Base-by-base conservation (phyloP, 2,797 vertebrate species). In the Lacerta viridis region DNA sequence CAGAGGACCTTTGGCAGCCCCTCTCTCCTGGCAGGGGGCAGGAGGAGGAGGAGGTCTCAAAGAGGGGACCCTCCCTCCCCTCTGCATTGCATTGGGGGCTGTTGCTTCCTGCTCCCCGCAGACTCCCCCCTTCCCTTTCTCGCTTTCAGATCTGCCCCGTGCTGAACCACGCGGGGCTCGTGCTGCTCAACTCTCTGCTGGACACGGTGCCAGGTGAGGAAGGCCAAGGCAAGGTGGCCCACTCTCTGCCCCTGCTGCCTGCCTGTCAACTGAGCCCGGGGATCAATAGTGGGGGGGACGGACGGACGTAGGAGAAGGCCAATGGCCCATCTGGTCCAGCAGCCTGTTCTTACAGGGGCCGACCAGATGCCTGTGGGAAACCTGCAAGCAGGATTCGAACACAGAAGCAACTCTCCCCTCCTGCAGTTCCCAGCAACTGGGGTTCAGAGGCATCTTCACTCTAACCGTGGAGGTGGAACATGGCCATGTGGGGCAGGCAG, bases 141-240 rank as follows among this genome's bases (percentile, higher is more conserved):
- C 50, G 27, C n/a, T 91, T 92, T 41, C 95, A 99, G 99, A 99
- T 99, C 95, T 99, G 99, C 90, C 99, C 99, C 0, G 97, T 98
- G 25, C 95, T 99, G 93, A 92, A 98, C 69, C 98, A 99, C 0
- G 98, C 98, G 1, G 98, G 98, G 27, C 94, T 97, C 36, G 98
- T 98, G 88, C 95, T 98, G 27, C 97, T 99, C 36, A 99, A 99
- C 95, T 96, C 98, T 0, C 78, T 99, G 88, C 92, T 99, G 97
- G 97, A 98, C 87, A 98, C 98, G 0, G 97, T 99, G 77, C 98
- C 99, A 0, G 98, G 98, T 98, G 88, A 96, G 97, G 6, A 7
- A 0, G 0, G 9, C 7, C 7, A 1, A 0, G 0, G 15, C 33
- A 6, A 5, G 61, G 13, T 0, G 18, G 5, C 50, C 50, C 50